Base-by-base conservation (phyloP, 2,888 invertebrate species). In the Diloba caeruleocephala region DNA sequence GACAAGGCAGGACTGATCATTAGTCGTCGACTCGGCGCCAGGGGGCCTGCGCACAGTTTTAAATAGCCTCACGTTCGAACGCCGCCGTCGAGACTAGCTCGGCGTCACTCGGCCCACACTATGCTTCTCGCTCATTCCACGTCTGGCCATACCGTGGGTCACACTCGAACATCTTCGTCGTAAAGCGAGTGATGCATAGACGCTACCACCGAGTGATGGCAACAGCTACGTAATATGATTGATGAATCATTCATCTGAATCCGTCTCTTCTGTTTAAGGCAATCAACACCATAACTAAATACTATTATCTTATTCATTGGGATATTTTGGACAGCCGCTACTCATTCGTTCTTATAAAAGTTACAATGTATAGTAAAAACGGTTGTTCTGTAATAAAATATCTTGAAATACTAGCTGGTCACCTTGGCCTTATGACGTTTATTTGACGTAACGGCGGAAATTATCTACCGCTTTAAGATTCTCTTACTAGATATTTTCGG, bases 21-120 rank as follows among this genome's bases (percentile, higher is more conserved):
- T 91, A 91, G 89, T 85, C 76, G 88, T 84, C 84, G 89, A 92
- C 92, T 93, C 92, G 92, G 87, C 91, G 92, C 89, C 89, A 85
- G 85, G 89, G 92, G 90, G 87, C 90, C 87, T 93, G 93, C 93
- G 93, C 93, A 90, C 88, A 90, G 91, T 93, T 93, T 93, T 93
- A 93, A 93, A 93, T 93, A 93, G 93, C 93, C 88, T 90, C 90
- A 82, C 82, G 88, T 88, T 87, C 84, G 87, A 87, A 85, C 85
- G 81, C 76, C 78, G 81, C 71, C 74, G 80, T 31, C 65, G 84
- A 78, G 84, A 82, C 81, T 85, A 83, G 76, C 70, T 87, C 89
- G 87, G 84, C 90, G 91, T 89, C 89, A 79, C 67, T 85, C 87
- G 80, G 86, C 92, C 92, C 92, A 91, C 92, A 90, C 92, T 85